Evolutionary conservation across 2,888 invertebrate genomes (phyloP), one percentile per base, ranked within the genome.

Genomic region (Hoplodrina blanda): DNA sequence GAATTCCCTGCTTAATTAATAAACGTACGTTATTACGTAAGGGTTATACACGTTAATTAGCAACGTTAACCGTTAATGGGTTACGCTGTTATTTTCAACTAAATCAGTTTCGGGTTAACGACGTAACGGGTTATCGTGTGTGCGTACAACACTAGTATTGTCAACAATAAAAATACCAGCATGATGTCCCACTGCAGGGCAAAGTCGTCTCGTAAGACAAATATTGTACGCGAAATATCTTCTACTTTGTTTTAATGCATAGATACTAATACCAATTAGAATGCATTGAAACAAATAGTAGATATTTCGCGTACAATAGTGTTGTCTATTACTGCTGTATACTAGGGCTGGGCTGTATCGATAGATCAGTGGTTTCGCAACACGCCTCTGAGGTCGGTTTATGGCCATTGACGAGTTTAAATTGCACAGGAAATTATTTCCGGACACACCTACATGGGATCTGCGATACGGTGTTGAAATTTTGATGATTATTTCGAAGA

Each of bases 1-100:
- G 74, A 73, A 72, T 78, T 64, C 74, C 33, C 72, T 62, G 67
- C 62, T 68, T 84, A 84, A 85, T 82, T 83, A 78, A 78, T 83
- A 66, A 64, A 69, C 72, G 74, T 77, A 68, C 62, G 78, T 69
- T 77, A 78, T 76, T 52, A 72, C 62, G 52, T 41, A 50, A 46
- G 57, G 44, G 46, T 62, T 65, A 82, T 84, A 75, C 66, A 73
- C 71, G 56, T 77, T 72, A 75, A 82, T 80, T 80, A 77, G 55
- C 30, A 59, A 67, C 64, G 64, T 62, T 75, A 76, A 69, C 67
- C 55, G 76, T 62, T 74, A 73, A 67, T 75, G 55, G 71, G 76
- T 76, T 76, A 69, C 46, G 53, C 56, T 62, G 63, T 67, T 70
- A 71, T 72, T 67, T 78, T 77, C 50, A 73, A 63, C 68, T 68